A percentile compares a stretch with the other conserved stretches of the same genome.
Evolutionary conservation across 2,797 vertebrate species (phyloP).

Genomic region (Coendou prehensilis): DNA sequence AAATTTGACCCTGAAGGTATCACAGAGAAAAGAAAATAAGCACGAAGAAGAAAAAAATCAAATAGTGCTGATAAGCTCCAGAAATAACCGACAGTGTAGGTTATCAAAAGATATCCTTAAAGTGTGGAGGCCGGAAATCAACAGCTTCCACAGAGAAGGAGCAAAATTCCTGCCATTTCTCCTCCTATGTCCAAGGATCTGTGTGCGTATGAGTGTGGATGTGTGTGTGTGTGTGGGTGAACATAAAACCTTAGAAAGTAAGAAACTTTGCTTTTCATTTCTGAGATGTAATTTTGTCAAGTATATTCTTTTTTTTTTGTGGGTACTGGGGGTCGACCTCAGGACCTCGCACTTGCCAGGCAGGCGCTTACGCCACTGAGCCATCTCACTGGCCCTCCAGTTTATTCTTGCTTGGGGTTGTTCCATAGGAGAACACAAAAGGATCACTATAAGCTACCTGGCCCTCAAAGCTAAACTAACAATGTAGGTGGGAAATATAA

Average conservation of each 20-base stretch:
- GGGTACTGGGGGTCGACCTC: too few relatives aligned
- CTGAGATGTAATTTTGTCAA: background rate
- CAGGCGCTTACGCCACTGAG: too few relatives aligned
- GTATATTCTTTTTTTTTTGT: background rate
- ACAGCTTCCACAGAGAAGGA: background rate
- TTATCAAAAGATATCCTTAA: background rate
- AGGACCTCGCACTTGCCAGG: too few relatives aligned
- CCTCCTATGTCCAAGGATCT: background rate
- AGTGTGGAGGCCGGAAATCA: background rate
- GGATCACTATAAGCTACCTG: accelerated
- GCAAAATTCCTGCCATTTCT: background rate
- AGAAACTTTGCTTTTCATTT: constrained; percentile 1
- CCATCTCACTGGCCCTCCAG: too few relatives aligned
- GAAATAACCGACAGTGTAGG: background rate
- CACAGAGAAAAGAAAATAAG: background rate
- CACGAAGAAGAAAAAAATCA: background rate
- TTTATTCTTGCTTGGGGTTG: background rate
- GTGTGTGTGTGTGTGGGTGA: background rate
- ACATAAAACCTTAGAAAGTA: background rate
- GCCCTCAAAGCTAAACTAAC: background rate
- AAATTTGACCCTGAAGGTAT: background rate
- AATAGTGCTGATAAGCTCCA: background rate
- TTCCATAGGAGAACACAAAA: background rate
- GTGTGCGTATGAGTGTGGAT: background rate
- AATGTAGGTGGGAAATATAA: background rate